Conservation (phyloP, 2,113 vertebrate genomes). For the Chionomys nivalis region DNA sequence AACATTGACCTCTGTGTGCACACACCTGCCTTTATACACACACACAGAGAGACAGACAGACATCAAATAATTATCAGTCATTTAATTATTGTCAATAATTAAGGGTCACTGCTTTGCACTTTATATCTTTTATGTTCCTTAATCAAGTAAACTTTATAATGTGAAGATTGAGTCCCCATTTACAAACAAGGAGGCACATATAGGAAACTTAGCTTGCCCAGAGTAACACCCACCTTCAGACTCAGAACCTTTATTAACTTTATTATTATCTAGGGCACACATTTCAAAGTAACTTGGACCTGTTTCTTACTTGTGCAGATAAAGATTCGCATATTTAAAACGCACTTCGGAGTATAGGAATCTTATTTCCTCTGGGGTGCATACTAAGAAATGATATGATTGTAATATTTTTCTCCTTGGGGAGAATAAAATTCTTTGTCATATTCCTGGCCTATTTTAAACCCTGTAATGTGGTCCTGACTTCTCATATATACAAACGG, state of each 20-base stretch:
- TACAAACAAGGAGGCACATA: background rate
- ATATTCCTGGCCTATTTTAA: constrained; percentile 18
- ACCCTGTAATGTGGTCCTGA: background rate
- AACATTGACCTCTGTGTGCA: background rate
- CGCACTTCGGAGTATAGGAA: background rate
- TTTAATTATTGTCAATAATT: background rate
- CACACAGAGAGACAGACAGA: too few species aligned
- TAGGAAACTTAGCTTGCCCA: constrained; percentile 25
- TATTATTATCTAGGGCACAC: background rate
- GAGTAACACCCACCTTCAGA: background rate
- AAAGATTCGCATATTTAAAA: background rate
- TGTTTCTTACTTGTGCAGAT: background rate
- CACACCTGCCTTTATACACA: background rate
- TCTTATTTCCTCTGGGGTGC: constrained; percentile 6
- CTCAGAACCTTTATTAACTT: background rate
- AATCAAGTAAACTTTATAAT: constrained; percentile 42
- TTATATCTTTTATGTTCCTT: constrained; percentile 36
- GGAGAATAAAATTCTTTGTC: constrained; percentile 13
- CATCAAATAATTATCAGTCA: background rate
- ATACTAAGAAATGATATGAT: constrained; percentile 27
- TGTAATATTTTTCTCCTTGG: constrained; percentile 41
- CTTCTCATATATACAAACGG: background rate
- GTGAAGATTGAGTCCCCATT: background rate
- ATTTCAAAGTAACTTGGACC: background rate
- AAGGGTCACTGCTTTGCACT: background rate